Conservation (phyloP, 2,888 invertebrate genomes). For the Ceratothoa steindachneri region DNA sequence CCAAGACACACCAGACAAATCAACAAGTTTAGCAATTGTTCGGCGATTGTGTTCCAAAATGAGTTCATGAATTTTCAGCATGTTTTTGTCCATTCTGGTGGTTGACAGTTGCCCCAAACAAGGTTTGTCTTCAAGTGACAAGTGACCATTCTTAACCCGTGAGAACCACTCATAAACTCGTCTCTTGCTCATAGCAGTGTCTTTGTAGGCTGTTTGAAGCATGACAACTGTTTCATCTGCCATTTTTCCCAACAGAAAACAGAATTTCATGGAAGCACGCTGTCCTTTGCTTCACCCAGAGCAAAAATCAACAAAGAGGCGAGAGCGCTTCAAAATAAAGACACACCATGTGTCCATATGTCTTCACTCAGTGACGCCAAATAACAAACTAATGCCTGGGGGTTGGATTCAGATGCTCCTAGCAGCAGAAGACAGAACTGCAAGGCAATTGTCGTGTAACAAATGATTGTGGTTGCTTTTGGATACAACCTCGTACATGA, state of each 20-base stretch:
- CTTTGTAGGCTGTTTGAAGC: no score
- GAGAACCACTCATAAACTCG: not conserved
- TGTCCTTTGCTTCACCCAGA: slow-evolving; percentile 4
- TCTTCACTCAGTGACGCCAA: not conserved
- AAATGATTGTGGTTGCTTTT: no score
- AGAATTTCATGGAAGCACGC: slow-evolving; percentile 31
- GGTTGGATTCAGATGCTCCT: no score
- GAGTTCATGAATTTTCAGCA: slow-evolving; percentile 10
- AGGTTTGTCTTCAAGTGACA: no score
- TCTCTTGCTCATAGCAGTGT: not conserved
- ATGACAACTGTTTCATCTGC: no score
- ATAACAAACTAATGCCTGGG: no score
- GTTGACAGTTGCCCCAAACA: slow-evolving; percentile 23
- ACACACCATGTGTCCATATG: not conserved
- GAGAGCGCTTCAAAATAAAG: no score
- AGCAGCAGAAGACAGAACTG: no score
- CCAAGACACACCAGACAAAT: no score
- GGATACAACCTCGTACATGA: no score
- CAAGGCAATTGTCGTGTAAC: no score
- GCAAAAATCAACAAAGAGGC: slow-evolving; percentile 15
- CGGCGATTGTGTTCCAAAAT: slow-evolving; percentile 21
- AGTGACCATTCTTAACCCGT: slow-evolving; percentile 16
- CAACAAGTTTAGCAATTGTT: slow-evolving; percentile 34
- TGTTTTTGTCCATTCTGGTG: slow-evolving; percentile 36
- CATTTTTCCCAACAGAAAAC: slow-evolving; percentile 22